Percentiles rank a stretch among this genome's conserved stretches.
These are phyloP conservation scores for Coenonympha glycerion DNA, from an alignment of 2,888 invertebrate genomes.

Conservation along the genomic window DNA sequence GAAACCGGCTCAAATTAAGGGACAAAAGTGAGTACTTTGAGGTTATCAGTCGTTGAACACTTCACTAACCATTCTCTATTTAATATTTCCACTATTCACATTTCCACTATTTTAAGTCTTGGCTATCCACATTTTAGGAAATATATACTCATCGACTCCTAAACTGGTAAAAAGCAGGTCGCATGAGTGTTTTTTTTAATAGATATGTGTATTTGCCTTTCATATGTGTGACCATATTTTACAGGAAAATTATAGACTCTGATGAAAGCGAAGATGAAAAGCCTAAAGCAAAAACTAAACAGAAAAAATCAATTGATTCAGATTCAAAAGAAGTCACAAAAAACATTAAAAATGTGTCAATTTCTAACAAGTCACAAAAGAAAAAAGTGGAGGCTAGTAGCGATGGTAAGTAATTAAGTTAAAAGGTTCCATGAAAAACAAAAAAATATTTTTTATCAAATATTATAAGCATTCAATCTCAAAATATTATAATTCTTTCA, in stretches of 20 bases:
- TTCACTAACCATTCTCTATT: slow-evolving; percentile 5
- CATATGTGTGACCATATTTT: slow-evolving; percentile 2
- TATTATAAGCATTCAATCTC: too few relatives aligned
- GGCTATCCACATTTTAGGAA: too few relatives aligned
- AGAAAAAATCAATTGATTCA: slow-evolving; percentile 68
- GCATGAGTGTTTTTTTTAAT: too few relatives aligned
- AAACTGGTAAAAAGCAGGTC: too few relatives aligned
- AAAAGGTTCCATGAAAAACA: too few relatives aligned
- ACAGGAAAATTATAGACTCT: slow-evolving; percentile 56
- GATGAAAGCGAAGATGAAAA: slow-evolving; percentile 70
- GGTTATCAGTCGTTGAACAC: slow-evolving; percentile 43
- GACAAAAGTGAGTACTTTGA: slow-evolving; percentile 66
- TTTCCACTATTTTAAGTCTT: too few relatives aligned
- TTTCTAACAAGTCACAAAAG: slow-evolving; percentile 72
- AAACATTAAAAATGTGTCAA: slow-evolving; percentile 75
- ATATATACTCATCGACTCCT: too few relatives aligned
- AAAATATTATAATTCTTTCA: neutral
- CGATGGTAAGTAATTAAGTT: too few relatives aligned
- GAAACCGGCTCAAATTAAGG: slow-evolving; percentile 56
- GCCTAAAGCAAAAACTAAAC: slow-evolving; percentile 63
- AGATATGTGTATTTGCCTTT: too few relatives aligned
- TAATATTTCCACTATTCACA: neutral
- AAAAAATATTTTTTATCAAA: too few relatives aligned
- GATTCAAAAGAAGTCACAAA: slow-evolving; percentile 73
- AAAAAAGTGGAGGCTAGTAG: slow-evolving; percentile 54